These are phyloP conservation scores for Bombyx mandarina DNA, from an alignment of 1,140 invertebrate species.

Conservation along the genomic window DNA sequence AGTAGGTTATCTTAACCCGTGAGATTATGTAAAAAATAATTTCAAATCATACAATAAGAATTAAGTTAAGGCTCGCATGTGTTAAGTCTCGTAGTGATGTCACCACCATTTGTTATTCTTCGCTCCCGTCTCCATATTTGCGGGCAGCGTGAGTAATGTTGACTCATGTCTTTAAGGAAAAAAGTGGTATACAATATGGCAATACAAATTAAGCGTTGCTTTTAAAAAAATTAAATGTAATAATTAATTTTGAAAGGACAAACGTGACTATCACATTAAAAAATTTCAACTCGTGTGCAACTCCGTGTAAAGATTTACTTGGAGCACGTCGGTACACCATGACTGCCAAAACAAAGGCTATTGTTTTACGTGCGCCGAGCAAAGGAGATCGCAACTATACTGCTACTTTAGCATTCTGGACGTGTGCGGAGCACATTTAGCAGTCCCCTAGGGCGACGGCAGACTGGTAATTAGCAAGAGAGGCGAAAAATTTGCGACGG, in stretches of 20 bases:
- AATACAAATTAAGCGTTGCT: neutral
- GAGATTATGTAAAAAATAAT: too few species aligned
- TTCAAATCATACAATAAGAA: too few species aligned
- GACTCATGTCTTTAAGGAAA: slow-evolving; percentile 38
- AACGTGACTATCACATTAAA: neutral
- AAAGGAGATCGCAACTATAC: slow-evolving; percentile 43
- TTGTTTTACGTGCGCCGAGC: slow-evolving; percentile 51
- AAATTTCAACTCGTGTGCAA: slow-evolving; percentile 16
- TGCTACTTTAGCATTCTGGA: slow-evolving; percentile 54
- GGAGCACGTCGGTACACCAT: slow-evolving; percentile 55
- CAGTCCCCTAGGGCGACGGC: slow-evolving; percentile 59
- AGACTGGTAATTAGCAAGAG: slow-evolving; percentile 66
- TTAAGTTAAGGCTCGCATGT: slow-evolving; percentile 16
- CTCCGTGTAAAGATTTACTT: slow-evolving; percentile 37
- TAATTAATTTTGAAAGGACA: neutral
- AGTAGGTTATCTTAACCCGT: too few species aligned
- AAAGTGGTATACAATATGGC: slow-evolving; percentile 8
- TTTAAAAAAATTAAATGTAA: too few species aligned
- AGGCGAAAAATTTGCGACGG: slow-evolving; percentile 68
- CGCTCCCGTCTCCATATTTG: slow-evolving; percentile 40
- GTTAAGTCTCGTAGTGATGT: slow-evolving; percentile 45
- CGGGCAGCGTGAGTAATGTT: slow-evolving; percentile 32
- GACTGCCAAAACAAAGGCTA: slow-evolving; percentile 63
- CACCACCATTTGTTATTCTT: slow-evolving; percentile 63
- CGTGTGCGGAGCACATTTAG: slow-evolving; percentile 63